Evolutionary conservation across 2,797 vertebrate species (phyloP), one percentile per base, ranked within the genome.

Genomic region (Acanthornis magna): DNA sequence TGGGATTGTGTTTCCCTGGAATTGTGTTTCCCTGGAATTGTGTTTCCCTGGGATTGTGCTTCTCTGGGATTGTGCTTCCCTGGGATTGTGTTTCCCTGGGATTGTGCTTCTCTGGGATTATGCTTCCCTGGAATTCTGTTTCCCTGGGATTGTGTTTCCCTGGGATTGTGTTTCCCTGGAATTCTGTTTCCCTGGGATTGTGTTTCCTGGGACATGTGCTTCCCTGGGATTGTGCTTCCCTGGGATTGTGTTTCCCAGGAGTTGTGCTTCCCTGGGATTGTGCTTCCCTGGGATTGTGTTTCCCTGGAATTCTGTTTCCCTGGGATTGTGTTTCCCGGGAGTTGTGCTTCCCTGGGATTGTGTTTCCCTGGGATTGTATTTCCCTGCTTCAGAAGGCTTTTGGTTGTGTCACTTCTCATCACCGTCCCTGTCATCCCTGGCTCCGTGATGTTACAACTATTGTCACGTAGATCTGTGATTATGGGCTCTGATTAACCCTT

Each of bases 401-500:
- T 42, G 57, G 16, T 17, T 54, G 65, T 95, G 90, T 92, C 74
- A 9, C 15, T 65, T 29, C 66, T 60, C 63, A 45, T 93, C 82
- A 88, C 8, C 70, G 26, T 92, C 81, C 66, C 91, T 70, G 85
- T 43, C 43, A n/a, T 4, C 6, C 70, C 38, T 3, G 3, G 17
- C 65, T 5, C 1, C 57, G 26, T 85, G 92, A 90, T 61, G 63
- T 91, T 89, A 82, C 20, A 20, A 67, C 71, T 82, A 89, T 94
- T 96, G 96, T 91, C 93, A 93, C 2, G 0, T 10, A 42, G 71
- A 81, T 85, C 43, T 91, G 82, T 57, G 43, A 88, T 94, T 72
- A 67, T 86, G 34, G 36, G 84, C 82, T 89, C 50, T 47, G 82
- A 82, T 95, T 95, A 94, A 96, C 92, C 80, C 88, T 87, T 30